Percentiles rank a stretch among this genome's conserved stretches.
phyloP scores from a whole-genome alignment of 1,140 invertebrate genomes.

The Drosophila tropicalis region DNA sequence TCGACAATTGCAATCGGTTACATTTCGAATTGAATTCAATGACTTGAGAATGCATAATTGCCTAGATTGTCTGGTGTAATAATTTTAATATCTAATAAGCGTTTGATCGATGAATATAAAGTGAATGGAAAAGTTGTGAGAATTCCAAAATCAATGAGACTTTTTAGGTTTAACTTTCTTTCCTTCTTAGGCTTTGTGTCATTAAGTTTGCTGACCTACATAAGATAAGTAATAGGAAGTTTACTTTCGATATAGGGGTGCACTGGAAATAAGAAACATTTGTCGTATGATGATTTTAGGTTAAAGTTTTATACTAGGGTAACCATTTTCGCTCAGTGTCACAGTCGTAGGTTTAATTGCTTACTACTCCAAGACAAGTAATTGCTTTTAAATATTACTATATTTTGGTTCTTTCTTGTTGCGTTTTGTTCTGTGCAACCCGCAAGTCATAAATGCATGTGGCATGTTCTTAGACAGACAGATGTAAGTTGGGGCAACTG shows the following conservation, averaged over 20 bases:
- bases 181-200: neutral
- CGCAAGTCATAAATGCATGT: slow-evolving; percentile 34
- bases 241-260: neutral
- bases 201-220: neutral
- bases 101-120: slow-evolving; percentile 6
- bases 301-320: neutral
- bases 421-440: neutral
- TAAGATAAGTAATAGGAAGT: neutral
- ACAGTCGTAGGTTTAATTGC: neutral
- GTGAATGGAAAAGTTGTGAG: neutral
- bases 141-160: neutral
- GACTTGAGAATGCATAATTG: slow-evolving; percentile 47
- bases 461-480: slow-evolving; percentile 13
- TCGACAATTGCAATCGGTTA: slow-evolving; percentile 17
- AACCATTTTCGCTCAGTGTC: neutral
- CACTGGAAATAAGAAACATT: neutral
- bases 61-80: slow-evolving; percentile 45
- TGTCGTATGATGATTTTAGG: neutral
- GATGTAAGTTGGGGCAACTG: neutral
- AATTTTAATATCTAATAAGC: slow-evolving; percentile 52
- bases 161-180: neutral
- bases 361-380: slow-evolving; percentile 43
- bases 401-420: neutral
- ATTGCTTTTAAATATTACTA: slow-evolving; percentile 51
- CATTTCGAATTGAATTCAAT: slow-evolving; percentile 36